phyloP scores from a whole-genome alignment of 2,113 vertebrate genomes.

The Empidonax traillii region DNA sequence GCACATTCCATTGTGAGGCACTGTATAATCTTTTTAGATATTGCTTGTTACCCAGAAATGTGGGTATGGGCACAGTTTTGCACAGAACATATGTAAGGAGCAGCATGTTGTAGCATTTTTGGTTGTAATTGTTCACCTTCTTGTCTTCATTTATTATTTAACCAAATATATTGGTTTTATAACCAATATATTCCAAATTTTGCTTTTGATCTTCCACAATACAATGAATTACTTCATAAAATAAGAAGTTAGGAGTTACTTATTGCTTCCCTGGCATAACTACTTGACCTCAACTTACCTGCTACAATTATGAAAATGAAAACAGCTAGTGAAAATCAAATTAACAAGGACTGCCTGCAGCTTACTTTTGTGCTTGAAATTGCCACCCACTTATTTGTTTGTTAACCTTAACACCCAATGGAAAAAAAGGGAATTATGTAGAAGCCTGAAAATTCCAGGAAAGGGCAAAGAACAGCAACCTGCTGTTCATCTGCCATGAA shows the following conservation, averaged over 20 bases:
- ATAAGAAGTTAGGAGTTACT: background rate
- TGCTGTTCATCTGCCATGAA: background rate
- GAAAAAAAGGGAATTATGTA: background rate
- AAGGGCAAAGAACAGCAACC: slow-evolving; percentile 26
- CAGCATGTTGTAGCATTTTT: background rate
- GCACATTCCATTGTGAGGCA: background rate
- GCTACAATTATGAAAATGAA: slow-evolving; percentile 29
- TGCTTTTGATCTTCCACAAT: background rate
- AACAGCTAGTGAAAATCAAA: slow-evolving; percentile 54
- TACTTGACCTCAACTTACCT: slow-evolving; percentile 3
- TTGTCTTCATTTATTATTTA: background rate
- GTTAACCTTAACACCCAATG: slow-evolving; percentile 10
- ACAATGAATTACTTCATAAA: background rate
- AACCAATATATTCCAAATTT: background rate
- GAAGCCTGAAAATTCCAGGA: background rate
- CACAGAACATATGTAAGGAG: background rate
- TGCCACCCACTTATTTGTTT: slow-evolving; percentile 44
- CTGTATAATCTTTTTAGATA: background rate
- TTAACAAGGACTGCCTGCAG: background rate
- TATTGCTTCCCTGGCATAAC: background rate
- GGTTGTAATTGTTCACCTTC: background rate
- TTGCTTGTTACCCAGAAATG: background rate
- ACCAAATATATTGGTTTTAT: background rate
- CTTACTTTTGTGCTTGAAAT: slow-evolving; percentile 7
- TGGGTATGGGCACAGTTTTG: background rate